phyloP scores from a whole-genome alignment of 2,888 invertebrate genomes.

The Euplexia lucipara region DNA sequence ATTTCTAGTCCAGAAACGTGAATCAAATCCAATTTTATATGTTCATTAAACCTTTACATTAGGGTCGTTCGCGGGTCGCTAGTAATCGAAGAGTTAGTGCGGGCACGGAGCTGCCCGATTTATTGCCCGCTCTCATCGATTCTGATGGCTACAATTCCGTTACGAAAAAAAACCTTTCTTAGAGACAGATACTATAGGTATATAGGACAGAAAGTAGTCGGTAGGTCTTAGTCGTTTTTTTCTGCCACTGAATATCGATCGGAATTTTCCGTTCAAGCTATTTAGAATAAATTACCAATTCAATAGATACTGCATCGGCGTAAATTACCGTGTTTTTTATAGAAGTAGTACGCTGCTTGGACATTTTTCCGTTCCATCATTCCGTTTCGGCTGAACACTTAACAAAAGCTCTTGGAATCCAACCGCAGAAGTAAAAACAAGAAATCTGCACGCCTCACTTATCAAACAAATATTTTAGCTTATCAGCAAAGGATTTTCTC shows the following conservation, averaged over 20 bases:
- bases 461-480: constrained; percentile 68
- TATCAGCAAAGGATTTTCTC: constrained; percentile 47
- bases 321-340: constrained; percentile 47
- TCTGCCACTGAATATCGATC: constrained; percentile 13
- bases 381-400: constrained; percentile 81
- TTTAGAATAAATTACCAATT: constrained; percentile 50
- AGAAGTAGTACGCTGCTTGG: constrained; percentile 62
- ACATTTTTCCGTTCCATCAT: constrained; percentile 78
- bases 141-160: constrained; percentile 57
- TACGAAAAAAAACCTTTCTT: constrained; percentile 44
- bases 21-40: constrained; percentile 65
- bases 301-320: constrained; percentile 21
- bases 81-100: constrained; percentile 83
- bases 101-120: constrained; percentile 73
- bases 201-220: constrained; percentile 28
- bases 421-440: constrained; percentile 85
- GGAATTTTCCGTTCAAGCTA: constrained; percentile 30
- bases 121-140: constrained; percentile 75
- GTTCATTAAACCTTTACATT: constrained; percentile 75
- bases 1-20: constrained; percentile 43
- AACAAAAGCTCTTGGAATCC: constrained; percentile 85
- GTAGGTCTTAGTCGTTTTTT: constrained; percentile 5
- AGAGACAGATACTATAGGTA: neutral
- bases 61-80: constrained; percentile 76
- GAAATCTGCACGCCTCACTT: constrained; percentile 75